These are phyloP conservation scores for Epicampocera succincta DNA, from an alignment of 2,888 invertebrate species.

Conservation along the genomic window DNA sequence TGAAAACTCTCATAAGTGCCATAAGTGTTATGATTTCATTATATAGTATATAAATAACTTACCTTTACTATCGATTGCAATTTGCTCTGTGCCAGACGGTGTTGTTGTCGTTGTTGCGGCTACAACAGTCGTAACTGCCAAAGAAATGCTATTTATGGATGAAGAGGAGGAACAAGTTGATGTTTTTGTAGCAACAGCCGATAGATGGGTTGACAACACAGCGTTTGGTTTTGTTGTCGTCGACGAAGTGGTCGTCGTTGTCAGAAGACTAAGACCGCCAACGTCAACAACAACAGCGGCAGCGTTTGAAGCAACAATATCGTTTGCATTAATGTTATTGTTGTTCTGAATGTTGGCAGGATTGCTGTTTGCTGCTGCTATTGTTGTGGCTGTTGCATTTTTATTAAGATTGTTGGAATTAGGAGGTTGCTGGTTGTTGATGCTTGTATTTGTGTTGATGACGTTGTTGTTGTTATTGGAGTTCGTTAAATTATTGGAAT, in stretches of 20 bases:
- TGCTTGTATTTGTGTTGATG: conserved; percentile 50
- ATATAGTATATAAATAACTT: conserved; percentile 74
- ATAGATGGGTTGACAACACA: conserved; percentile 40
- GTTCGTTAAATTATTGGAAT: conserved; percentile 70
- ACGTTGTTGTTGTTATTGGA: conserved; percentile 48
- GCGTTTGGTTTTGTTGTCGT: conserved; percentile 59
- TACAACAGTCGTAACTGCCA: conserved; percentile 65
- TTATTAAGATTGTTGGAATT: conserved; percentile 65
- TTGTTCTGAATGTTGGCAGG: conserved; percentile 72
- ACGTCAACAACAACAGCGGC: conserved; percentile 25
- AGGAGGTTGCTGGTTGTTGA: conserved; percentile 70
- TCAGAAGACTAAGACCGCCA: conserved; percentile 54
- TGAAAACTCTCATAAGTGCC: no score
- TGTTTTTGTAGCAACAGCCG: conserved; percentile 58
- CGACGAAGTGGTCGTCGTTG: conserved; percentile 72
- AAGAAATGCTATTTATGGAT: conserved; percentile 54
- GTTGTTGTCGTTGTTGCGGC: conserved; percentile 65
- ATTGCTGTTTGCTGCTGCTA: conserved; percentile 67
- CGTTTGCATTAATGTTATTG: conserved; percentile 66
- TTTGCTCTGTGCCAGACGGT: conserved; percentile 71
- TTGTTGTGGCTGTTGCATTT: conserved; percentile 15
- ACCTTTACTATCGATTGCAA: conserved; percentile 83
- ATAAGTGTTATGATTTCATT: no score
- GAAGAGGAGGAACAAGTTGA: conserved; percentile 53
- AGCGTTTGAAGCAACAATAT: conserved; percentile 47